phyloP scores from a whole-genome alignment of 2,888 invertebrate species.

The Amphipyra tragopoginis region DNA sequence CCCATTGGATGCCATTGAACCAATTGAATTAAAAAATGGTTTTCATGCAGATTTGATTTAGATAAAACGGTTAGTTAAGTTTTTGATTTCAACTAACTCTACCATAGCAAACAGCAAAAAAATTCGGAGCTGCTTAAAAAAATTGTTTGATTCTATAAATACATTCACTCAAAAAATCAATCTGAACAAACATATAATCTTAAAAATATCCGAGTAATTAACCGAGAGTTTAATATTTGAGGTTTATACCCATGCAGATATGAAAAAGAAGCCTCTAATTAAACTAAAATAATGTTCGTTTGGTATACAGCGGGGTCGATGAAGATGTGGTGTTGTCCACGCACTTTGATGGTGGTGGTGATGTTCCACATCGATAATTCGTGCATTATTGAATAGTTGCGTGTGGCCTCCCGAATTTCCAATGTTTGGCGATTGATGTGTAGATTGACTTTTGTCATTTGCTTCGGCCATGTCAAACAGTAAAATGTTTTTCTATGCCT shows the following conservation, averaged over 20 bases:
- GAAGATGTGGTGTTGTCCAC: conserved; percentile 72
- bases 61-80: too few relatives aligned
- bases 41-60: too few relatives aligned
- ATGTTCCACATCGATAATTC: conserved; percentile 89
- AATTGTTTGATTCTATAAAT: too few relatives aligned
- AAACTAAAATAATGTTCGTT: conserved; percentile 57
- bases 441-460: conserved; percentile 90
- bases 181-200: background rate
- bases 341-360: conserved; percentile 72
- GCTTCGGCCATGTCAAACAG: conserved; percentile 87
- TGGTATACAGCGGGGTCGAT: conserved; percentile 67
- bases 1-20: too few relatives aligned
- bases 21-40: too few relatives aligned
- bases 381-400: conserved; percentile 89
- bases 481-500: conserved; percentile 87
- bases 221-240: too few relatives aligned
- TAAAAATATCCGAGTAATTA: too few relatives aligned
- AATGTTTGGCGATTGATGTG: conserved; percentile 90
- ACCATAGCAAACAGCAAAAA: too few relatives aligned
- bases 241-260: conserved; percentile 3
- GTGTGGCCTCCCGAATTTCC: conserved; percentile 88
- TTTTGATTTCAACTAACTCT: too few relatives aligned
- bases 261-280: conserved; percentile 19
- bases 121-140: too few relatives aligned
- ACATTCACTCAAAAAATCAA: too few relatives aligned